Percentiles rank a stretch among this genome's conserved stretches.
These are phyloP conservation scores for Orussus abietinus DNA, from an alignment of 1,140 invertebrate genomes.

Conservation along the genomic window DNA sequence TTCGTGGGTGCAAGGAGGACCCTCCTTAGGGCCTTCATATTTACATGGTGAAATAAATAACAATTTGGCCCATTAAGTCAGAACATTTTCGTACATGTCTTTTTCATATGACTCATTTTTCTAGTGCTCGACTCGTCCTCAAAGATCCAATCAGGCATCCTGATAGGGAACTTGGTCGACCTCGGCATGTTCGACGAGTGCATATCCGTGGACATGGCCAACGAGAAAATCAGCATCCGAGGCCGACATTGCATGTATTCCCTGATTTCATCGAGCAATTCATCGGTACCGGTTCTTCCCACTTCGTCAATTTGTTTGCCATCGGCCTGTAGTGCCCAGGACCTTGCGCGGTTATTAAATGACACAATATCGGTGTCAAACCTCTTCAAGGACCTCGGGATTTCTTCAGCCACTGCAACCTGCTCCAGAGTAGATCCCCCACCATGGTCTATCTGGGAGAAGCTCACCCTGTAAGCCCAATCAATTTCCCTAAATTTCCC, in stretches of 20 bases:
- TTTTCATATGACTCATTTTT: conserved; percentile 5
- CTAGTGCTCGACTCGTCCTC: conserved; percentile 42
- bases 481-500: too few relatives aligned
- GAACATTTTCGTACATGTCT: neutral
- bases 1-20: neutral
- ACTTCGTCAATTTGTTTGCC: conserved; percentile 25
- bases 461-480: conserved; percentile 14
- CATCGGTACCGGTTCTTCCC: conserved; percentile 1
- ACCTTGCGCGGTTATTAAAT: conserved; percentile 10
- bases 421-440: conserved; percentile 10
- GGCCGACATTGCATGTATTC: conserved; percentile 26
- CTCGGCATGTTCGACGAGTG: conserved; percentile 43
- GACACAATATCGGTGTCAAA: neutral
- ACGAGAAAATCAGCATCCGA: conserved; percentile 4
- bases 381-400: neutral
- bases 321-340: conserved; percentile 11
- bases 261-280: neutral
- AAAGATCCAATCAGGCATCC: conserved; percentile 36
- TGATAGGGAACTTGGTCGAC: conserved; percentile 33
- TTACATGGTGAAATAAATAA: too few relatives aligned
- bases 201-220: conserved; percentile 15
- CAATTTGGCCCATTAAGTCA: too few relatives aligned
- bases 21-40: neutral
- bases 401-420: conserved; percentile 1
- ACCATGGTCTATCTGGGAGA: conserved; percentile 11